Evolutionary conservation across 2,888 invertebrate species (phyloP).

Genomic region (Rhynchonema sp.): DNA sequence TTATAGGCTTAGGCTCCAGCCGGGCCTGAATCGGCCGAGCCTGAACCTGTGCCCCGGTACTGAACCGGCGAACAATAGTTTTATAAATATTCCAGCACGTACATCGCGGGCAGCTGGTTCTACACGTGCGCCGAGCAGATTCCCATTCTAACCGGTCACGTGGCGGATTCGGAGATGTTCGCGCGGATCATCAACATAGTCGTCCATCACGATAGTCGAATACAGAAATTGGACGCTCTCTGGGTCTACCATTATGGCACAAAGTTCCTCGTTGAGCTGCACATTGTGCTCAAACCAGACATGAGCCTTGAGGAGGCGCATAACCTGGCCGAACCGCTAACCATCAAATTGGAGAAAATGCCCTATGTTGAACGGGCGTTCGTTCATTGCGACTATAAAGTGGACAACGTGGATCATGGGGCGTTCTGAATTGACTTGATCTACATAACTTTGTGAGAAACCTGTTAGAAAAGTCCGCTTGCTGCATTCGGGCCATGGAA

Average conservation of each 20-base stretch:
- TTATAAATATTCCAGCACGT: constrained; percentile 11
- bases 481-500: no score
- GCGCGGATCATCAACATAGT: constrained; percentile 20
- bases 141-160: constrained; percentile 19
- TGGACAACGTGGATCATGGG: constrained; percentile 6
- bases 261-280: constrained; percentile 26
- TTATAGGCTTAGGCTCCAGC: no score
- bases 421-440: no score
- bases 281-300: constrained; percentile 30
- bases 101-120: constrained; percentile 23
- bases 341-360: constrained; percentile 31
- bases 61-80: not conserved
- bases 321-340: constrained; percentile 28
- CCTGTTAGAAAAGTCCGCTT: no score
- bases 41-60: not conserved
- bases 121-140: constrained; percentile 19
- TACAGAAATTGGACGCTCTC: constrained; percentile 32
- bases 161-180: constrained; percentile 18
- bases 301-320: constrained; percentile 32
- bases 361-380: constrained; percentile 32
- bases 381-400: constrained; percentile 30
- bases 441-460: no score
- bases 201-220: constrained; percentile 22
- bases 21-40: no score
- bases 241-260: constrained; percentile 35